These are phyloP conservation scores for Leptestheria dahalacensis DNA, from an alignment of 1,140 invertebrate species.

Conservation along the genomic window DNA sequence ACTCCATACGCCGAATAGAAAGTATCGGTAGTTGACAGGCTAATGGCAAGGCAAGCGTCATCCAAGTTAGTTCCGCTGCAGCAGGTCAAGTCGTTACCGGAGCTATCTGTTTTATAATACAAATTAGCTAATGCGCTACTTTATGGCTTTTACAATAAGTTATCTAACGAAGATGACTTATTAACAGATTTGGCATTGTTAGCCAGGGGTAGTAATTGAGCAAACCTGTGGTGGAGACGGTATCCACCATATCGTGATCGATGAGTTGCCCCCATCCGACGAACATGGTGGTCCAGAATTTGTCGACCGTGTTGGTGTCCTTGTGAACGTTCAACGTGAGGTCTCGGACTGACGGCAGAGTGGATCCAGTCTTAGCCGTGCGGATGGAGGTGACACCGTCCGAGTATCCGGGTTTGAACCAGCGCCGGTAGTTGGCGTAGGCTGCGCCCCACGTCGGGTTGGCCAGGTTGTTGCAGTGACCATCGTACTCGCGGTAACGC, in stretches of 20 bases:
- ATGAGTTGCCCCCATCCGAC: conserved; percentile 36
- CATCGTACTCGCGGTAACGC: conserved; percentile 17
- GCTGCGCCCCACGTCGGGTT: conserved; percentile 19
- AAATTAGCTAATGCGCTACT: too few relatives aligned
- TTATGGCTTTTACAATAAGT: too few relatives aligned
- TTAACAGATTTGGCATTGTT: not conserved
- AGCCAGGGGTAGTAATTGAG: not conserved
- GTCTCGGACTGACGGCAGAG: conserved; percentile 30
- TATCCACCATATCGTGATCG: conserved; percentile 37
- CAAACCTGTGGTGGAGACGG: conserved; percentile 35
- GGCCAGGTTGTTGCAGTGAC: conserved; percentile 20
- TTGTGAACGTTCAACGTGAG: conserved; percentile 32
- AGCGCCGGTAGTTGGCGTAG: not conserved
- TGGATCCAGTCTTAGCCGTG: not conserved
- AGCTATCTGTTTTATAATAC: not conserved
- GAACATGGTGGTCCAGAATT: conserved; percentile 32
- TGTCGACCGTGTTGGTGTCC: conserved; percentile 31
- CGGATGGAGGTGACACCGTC: not conserved
- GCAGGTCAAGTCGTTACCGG: not conserved
- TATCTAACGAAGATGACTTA: not conserved
- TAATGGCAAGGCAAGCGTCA: conserved; percentile 31
- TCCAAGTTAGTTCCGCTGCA: not conserved
- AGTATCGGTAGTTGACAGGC: conserved; percentile 31
- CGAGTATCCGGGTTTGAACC: not conserved
- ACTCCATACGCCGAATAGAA: conserved; percentile 33